phyloP scores from a whole-genome alignment of 23 tunicate genomes.

The Corella eumyota region DNA sequence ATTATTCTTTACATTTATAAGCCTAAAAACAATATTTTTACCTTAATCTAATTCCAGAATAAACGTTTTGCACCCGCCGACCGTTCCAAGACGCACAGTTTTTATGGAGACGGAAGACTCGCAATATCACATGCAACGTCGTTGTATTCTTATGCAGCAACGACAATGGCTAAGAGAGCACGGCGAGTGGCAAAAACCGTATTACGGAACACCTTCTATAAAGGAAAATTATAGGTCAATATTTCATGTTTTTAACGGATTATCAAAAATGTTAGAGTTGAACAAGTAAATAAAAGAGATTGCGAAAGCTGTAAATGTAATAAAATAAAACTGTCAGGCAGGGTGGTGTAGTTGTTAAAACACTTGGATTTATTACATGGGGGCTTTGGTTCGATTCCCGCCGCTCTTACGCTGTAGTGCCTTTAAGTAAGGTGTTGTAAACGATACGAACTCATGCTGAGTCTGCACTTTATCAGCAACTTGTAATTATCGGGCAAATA shows the following conservation, averaged over 20 bases:
- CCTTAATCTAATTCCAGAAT: constrained; percentile 30
- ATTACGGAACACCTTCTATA: constrained; percentile 69
- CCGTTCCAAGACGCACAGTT: constrained; percentile 81
- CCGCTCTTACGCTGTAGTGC: no score
- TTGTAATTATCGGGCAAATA: no score
- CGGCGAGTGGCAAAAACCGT: constrained; percentile 89
- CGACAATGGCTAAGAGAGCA: constrained; percentile 67
- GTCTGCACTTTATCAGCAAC: no score
- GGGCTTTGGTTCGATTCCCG: no score
- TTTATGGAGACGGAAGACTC: constrained; percentile 65
- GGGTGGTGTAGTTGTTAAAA: no score
- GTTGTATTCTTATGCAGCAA: constrained; percentile 63
- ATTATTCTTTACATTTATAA: not conserved
- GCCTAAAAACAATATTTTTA: not conserved
- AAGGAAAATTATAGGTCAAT: constrained; percentile 66
- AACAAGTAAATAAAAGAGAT: no score
- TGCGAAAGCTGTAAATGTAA: no score
- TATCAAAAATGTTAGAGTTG: no score
- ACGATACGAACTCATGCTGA: no score
- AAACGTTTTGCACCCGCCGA: constrained; percentile 80
- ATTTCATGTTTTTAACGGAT: not conserved
- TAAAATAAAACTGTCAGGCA: no score
- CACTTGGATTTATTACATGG: no score
- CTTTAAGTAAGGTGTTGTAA: no score
- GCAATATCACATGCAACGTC: constrained; percentile 60